Conservation (phyloP, 2,113 vertebrate species). For the Pelusios castaneus region DNA sequence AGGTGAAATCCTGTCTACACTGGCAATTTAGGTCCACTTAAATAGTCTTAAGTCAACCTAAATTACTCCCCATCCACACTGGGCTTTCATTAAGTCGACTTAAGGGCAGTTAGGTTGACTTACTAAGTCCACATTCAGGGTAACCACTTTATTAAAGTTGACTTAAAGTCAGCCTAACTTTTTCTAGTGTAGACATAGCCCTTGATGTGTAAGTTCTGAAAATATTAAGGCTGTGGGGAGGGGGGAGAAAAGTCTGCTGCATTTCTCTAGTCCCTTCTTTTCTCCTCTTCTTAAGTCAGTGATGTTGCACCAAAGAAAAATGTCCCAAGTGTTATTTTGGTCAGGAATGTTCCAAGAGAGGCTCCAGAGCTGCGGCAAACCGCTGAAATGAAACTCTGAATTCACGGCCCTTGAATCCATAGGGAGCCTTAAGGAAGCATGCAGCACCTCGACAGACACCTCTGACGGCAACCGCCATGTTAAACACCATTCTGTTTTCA, state of each 20-base stretch:
- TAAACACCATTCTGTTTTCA: neutral
- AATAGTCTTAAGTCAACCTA: too few relatives aligned
- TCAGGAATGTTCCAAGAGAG: neutral
- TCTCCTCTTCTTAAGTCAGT: neutral
- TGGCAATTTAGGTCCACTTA: too few relatives aligned
- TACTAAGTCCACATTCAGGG: too few relatives aligned
- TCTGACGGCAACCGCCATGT: neutral
- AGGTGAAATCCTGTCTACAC: too few relatives aligned
- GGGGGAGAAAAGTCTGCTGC: neutral
- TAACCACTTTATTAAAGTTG: too few relatives aligned
- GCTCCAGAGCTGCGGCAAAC: too few relatives aligned
- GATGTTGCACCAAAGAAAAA: neutral
- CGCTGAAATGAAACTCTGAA: neutral
- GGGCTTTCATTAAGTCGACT: too few relatives aligned
- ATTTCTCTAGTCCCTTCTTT: neutral
- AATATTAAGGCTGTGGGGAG: neutral
- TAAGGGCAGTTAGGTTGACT: too few relatives aligned
- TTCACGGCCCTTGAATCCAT: neutral
- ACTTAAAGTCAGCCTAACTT: too few relatives aligned
- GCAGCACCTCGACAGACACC: neutral
- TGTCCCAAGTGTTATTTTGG: neutral
- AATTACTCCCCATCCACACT: too few relatives aligned
- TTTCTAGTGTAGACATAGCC: too few relatives aligned
- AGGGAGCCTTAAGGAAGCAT: neutral
- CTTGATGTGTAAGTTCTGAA: neutral